These are phyloP conservation scores for Teleopsis dalmanni DNA, from an alignment of 1,140 invertebrate species.

Conservation along the genomic window DNA sequence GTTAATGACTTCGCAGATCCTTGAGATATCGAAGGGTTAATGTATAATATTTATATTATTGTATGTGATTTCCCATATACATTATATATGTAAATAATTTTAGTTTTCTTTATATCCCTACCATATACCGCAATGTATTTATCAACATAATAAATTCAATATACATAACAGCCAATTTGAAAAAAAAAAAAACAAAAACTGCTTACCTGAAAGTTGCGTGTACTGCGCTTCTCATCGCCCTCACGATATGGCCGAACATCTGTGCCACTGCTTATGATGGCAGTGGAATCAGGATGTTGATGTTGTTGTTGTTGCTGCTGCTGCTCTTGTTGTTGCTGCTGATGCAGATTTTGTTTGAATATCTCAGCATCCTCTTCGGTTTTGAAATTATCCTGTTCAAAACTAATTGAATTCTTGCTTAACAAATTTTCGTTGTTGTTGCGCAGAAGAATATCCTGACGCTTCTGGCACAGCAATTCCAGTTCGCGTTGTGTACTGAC, in stretches of 20 bases:
- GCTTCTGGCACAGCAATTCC: slow-evolving; percentile 11
- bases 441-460: slow-evolving; percentile 10
- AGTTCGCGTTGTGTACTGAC: slow-evolving; percentile 17
- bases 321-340: slow-evolving; percentile 18
- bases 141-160: no score
- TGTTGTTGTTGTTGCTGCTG: slow-evolving; percentile 26
- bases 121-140: no score
- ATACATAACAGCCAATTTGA: neutral
- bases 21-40: no score
- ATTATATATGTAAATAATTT: no score
- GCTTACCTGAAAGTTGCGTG: slow-evolving; percentile 43
- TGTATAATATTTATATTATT: no score
- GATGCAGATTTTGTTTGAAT: slow-evolving; percentile 14
- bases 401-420: slow-evolving; percentile 5
- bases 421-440: slow-evolving; percentile 10
- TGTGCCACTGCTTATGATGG: slow-evolving; percentile 19
- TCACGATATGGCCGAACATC: slow-evolving; percentile 34
- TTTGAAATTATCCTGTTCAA: neutral
- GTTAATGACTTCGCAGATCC: no score
- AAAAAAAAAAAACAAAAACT: neutral
- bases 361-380: slow-evolving; percentile 7
- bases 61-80: no score
- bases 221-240: slow-evolving; percentile 32
- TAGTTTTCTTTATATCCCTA: no score
- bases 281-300: slow-evolving; percentile 40